phyloP scores from a whole-genome alignment of 1,140 invertebrate species.

The Drosophila sechellia region DNA sequence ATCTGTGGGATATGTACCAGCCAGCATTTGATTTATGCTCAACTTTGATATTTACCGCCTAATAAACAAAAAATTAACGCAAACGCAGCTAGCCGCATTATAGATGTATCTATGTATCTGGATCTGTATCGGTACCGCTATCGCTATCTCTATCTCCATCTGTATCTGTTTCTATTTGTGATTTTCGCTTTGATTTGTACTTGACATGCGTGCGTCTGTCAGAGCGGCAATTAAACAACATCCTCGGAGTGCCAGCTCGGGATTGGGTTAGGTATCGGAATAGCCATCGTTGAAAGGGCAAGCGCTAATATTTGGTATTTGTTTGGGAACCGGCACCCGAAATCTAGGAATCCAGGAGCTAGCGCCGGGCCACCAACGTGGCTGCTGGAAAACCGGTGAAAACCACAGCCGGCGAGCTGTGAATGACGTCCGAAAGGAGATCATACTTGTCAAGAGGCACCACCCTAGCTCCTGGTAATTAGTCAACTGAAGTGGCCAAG shows the following conservation, averaged over 20 bases:
- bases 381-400: conserved; percentile 22
- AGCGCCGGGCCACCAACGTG: conserved; percentile 41
- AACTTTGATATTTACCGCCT: conserved; percentile 82
- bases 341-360: conserved; percentile 33
- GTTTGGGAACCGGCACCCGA: conserved; percentile 63
- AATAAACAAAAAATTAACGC: conserved; percentile 83
- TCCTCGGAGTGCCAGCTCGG: conserved; percentile 33
- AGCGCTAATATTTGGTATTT: conserved; percentile 80
- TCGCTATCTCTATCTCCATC: not conserved
- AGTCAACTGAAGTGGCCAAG: conserved; percentile 78
- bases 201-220: conserved; percentile 79
- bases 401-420: conserved; percentile 24
- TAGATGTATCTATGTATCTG: conserved; percentile 50
- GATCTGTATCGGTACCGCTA: not conserved
- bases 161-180: conserved; percentile 47
- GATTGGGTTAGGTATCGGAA: not conserved
- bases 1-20: conserved; percentile 52
- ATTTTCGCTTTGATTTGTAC: conserved; percentile 78
- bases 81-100: conserved; percentile 61
- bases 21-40: conserved; percentile 77
- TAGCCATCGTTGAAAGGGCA: conserved; percentile 57
- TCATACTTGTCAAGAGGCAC: conserved; percentile 20
- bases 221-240: conserved; percentile 77
- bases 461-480: conserved; percentile 49
- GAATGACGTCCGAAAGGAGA: conserved; percentile 33